Evolutionary conservation across 2,797 vertebrate genomes (phyloP).

Genomic region (Sebastes iracundus): DNA sequence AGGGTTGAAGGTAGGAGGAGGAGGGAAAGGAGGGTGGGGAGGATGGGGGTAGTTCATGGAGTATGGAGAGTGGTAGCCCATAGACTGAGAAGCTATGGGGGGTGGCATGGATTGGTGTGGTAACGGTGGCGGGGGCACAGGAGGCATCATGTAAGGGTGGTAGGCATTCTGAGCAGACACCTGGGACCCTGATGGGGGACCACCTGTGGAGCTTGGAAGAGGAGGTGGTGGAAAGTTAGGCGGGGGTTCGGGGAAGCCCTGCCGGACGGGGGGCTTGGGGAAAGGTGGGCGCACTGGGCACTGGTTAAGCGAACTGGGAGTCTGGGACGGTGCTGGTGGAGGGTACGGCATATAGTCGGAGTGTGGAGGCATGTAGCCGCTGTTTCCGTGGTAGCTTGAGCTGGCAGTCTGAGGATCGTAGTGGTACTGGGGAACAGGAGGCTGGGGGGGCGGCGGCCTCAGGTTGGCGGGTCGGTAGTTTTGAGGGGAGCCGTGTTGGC

Average conservation of each 20-base stretch:
- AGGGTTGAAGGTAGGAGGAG: slow-evolving; percentile 84
- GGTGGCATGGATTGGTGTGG: slow-evolving; percentile 85
- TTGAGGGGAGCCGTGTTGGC: slow-evolving; percentile 83
- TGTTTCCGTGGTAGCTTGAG: slow-evolving; percentile 84
- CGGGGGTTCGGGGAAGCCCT: slow-evolving; percentile 88
- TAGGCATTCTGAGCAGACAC: slow-evolving; percentile 85
- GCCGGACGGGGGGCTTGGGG: slow-evolving; percentile 84
- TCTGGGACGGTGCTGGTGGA: slow-evolving; percentile 84
- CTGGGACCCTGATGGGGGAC: slow-evolving; percentile 70
- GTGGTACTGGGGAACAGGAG: slow-evolving; percentile 85
- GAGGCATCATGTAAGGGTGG: slow-evolving; percentile 88
- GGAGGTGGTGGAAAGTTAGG: slow-evolving; percentile 92
- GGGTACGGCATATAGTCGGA: slow-evolving; percentile 91
- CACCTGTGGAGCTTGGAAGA: slow-evolving; percentile 81
- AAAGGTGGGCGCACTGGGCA: slow-evolving; percentile 88
- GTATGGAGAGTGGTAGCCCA: slow-evolving; percentile 88
- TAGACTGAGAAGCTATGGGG: slow-evolving; percentile 82
- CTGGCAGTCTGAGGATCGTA: slow-evolving; percentile 85
- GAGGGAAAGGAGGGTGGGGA: slow-evolving; percentile 84
- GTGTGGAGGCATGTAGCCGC: slow-evolving; percentile 85
- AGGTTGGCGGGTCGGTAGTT: slow-evolving; percentile 86
- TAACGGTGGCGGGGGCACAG: slow-evolving; percentile 85
- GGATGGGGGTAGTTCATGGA: slow-evolving; percentile 88
- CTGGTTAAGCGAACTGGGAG: slow-evolving; percentile 82
- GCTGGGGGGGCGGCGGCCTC: slow-evolving; percentile 86